Conservation (phyloP, 2,113 vertebrate species). For the Calidris pygmaea region DNA sequence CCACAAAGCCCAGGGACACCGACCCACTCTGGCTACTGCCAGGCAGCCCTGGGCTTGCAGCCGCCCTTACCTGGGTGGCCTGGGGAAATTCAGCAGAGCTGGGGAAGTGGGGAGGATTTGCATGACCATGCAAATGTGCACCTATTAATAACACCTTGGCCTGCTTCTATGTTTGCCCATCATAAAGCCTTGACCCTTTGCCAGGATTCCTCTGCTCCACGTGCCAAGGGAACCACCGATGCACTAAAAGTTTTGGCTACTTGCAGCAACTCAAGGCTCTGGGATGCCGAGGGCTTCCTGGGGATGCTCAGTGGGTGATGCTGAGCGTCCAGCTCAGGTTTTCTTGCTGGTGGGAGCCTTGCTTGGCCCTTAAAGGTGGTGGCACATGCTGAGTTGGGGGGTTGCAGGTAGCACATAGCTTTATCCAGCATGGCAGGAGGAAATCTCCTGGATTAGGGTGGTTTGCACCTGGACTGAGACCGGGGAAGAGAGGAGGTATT, state of each 20-base stretch:
- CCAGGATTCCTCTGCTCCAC: background rate
- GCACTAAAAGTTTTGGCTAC: background rate
- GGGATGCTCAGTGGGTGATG: accelerated
- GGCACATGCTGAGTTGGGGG: background rate
- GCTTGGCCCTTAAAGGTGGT: background rate
- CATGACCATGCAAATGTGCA: background rate
- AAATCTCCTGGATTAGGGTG: background rate
- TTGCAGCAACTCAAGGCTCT: background rate
- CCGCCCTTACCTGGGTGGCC: accelerated
- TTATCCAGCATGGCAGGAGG: background rate
- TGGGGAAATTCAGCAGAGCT: background rate
- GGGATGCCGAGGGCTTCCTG: background rate
- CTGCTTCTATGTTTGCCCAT: background rate
- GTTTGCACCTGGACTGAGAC: background rate
- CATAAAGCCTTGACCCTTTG: background rate
- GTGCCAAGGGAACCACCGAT: accelerated
- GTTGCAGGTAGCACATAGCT: background rate
- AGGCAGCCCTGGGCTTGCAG: background rate
- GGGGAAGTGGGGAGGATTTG: background rate
- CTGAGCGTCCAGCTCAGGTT: background rate
- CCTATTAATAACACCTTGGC: background rate
- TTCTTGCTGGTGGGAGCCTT: background rate
- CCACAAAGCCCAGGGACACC: accelerated
- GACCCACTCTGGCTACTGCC: accelerated
- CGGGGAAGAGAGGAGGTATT: background rate